These are phyloP conservation scores for Cryptophagus acutangulus DNA, from an alignment of 2,888 invertebrate genomes.

Conservation along the genomic window DNA sequence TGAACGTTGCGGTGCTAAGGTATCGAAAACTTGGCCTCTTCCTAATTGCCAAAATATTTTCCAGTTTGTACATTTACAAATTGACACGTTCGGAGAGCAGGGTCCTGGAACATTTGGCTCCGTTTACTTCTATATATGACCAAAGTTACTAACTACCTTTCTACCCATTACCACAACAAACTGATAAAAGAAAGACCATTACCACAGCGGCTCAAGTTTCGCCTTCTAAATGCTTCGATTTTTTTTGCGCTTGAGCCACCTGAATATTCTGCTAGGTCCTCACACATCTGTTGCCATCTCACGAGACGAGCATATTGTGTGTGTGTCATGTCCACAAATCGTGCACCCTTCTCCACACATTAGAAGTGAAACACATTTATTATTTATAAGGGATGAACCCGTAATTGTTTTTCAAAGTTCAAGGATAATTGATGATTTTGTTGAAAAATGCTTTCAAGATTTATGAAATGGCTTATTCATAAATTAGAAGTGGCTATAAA, in stretches of 20 bases:
- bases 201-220: constrained; percentile 33
- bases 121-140: no score
- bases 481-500: constrained; percentile 7
- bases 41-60: constrained; percentile 47
- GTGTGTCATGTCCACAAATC: constrained; percentile 2
- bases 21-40: constrained; percentile 31
- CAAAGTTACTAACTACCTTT: constrained; percentile 42
- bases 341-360: not conserved
- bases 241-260: constrained; percentile 4
- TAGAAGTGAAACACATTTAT: constrained; percentile 10
- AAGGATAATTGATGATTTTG: no score
- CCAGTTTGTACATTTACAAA: constrained; percentile 47
- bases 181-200: constrained; percentile 43
- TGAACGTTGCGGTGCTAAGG: constrained; percentile 33
- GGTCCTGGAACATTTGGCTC: constrained; percentile 32
- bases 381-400: constrained; percentile 1
- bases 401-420: no score
- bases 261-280: no score
- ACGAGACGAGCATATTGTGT: constrained; percentile 4
- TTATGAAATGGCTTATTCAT: not conserved
- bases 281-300: not conserved
- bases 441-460: not conserved
- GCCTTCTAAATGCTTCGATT: constrained; percentile 11
- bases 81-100: constrained; percentile 41
- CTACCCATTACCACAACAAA: constrained; percentile 40